Evolutionary conservation across 2,888 invertebrate genomes (phyloP).

Genomic region (Eilema depressum): DNA sequence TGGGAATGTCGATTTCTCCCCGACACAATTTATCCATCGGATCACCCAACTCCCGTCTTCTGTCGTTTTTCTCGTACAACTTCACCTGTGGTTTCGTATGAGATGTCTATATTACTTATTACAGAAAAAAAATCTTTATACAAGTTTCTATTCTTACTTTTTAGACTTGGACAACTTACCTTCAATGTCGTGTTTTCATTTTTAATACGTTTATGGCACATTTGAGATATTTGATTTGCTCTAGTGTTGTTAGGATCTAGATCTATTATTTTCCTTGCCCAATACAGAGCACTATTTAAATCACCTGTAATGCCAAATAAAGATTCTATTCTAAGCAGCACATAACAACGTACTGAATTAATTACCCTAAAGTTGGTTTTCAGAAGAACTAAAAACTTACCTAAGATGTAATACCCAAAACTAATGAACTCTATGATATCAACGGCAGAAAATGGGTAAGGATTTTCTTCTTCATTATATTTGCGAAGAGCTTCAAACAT

Average conservation of each 20-base stretch:
- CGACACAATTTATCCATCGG: conserved; percentile 4
- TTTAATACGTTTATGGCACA: not conserved
- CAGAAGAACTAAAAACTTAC: not conserved
- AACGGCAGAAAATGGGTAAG: conserved; percentile 1
- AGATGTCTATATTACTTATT: no score
- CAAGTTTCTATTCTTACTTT: not conserved
- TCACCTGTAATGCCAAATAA: not conserved
- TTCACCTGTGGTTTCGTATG: not conserved
- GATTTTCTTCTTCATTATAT: not conserved
- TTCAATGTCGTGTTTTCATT: not conserved
- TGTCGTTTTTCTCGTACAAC: not conserved
- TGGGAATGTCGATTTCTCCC: conserved; percentile 8
- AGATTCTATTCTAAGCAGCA: no score
- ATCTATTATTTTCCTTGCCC: not conserved
- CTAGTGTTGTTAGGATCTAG: conserved; percentile 3
- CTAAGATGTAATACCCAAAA: not conserved
- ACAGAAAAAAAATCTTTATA: no score
- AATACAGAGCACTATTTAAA: not conserved
- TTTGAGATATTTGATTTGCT: not conserved
- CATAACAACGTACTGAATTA: not conserved
- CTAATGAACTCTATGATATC: not conserved
- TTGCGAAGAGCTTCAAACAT: conserved; percentile 10
- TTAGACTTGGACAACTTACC: not conserved
- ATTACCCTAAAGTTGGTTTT: no score
- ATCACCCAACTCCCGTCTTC: not conserved